A percentile compares a stretch with the other conserved stretches of the same genome.
Evolutionary conservation across 2,888 invertebrate genomes (phyloP).

Genomic region (Nineta flava): DNA sequence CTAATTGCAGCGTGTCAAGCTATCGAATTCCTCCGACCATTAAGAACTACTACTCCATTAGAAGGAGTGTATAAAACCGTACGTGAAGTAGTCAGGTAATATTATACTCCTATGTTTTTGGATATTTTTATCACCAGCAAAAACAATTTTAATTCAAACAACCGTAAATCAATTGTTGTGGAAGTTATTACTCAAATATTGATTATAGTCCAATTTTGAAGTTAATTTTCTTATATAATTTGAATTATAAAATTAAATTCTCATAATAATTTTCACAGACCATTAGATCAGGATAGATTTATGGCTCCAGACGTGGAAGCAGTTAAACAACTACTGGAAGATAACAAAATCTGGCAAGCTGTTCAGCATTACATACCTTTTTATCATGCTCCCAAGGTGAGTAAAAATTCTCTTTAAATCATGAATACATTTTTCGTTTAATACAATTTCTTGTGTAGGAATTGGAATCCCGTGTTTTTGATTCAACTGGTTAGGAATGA

Average conservation of each 20-base stretch:
- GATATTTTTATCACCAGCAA: too few relatives aligned
- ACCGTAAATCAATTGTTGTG: too few relatives aligned
- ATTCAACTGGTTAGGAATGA: conserved; percentile 26
- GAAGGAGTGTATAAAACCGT: conserved; percentile 46
- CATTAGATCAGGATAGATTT: conserved; percentile 43
- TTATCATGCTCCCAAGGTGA: conserved; percentile 26
- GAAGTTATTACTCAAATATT: too few relatives aligned
- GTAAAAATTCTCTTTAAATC: conserved; percentile 1
- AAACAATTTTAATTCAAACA: too few relatives aligned
- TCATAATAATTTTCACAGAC: conserved; percentile 23
- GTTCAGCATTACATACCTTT: conserved; percentile 29
- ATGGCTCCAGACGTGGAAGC: conserved; percentile 49
- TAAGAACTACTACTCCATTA: conserved; percentile 42
- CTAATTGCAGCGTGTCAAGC: conserved; percentile 48
- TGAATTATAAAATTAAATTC: too few relatives aligned
- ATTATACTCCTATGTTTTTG: too few relatives aligned
- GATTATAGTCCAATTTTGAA: too few relatives aligned
- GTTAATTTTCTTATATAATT: too few relatives aligned
- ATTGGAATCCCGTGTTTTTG: conserved; percentile 32
- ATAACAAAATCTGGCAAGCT: conserved; percentile 35
- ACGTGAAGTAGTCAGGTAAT: conserved; percentile 31
- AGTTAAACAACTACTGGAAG: conserved; percentile 31
- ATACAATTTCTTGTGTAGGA: conserved; percentile 19
- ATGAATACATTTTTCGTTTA: background rate
- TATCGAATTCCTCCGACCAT: conserved; percentile 45